These are phyloP conservation scores for Leucopsar rothschildi DNA, from an alignment of 2,113 vertebrate genomes.

Conservation along the genomic window DNA sequence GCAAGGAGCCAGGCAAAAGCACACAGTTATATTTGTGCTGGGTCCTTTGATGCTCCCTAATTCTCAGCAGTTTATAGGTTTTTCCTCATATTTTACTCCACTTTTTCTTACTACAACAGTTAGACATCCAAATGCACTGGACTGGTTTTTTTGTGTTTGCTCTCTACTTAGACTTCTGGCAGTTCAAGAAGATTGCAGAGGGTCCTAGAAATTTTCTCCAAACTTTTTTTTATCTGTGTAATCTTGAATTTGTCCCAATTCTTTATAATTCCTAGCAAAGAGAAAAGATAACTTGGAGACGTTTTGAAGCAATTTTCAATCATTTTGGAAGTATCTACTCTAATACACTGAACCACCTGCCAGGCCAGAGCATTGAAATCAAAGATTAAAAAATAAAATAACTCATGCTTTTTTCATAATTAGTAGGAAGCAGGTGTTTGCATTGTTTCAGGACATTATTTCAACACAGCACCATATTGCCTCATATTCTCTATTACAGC, in stretches of 20 bases:
- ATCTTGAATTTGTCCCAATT: neutral
- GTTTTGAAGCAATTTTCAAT: neutral
- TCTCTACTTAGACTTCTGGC: neutral
- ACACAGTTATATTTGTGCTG: neutral
- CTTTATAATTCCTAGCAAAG: neutral
- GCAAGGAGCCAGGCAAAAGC: neutral
- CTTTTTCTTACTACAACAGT: neutral
- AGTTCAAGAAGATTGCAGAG: neutral
- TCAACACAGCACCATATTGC: neutral
- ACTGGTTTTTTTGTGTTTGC: neutral
- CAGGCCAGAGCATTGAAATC: neutral
- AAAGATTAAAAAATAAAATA: neutral
- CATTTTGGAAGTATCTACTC: neutral
- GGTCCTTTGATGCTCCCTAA: neutral
- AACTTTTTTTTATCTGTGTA: neutral
- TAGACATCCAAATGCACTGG: neutral
- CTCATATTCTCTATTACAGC: neutral
- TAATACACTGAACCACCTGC: neutral
- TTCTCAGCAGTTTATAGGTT: neutral
- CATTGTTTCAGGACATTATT: neutral
- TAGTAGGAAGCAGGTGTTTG: neutral
- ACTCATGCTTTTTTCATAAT: neutral
- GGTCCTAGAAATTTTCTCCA: neutral
- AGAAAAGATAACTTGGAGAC: neutral
- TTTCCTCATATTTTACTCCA: neutral